Conservation (phyloP, 2,888 invertebrate species). For the Euzophera pinguis region DNA sequence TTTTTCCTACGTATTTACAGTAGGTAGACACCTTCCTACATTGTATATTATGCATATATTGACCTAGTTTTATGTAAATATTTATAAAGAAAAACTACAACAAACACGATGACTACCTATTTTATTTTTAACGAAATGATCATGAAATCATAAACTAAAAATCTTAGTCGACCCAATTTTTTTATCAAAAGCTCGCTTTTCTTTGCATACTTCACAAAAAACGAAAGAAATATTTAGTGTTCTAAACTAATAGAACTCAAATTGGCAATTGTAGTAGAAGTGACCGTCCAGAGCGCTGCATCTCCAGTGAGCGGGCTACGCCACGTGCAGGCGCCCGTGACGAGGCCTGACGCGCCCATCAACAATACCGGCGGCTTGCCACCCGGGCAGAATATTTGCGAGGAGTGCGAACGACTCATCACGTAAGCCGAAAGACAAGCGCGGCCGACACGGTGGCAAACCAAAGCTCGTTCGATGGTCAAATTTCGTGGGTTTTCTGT, state of each 20-base stretch:
- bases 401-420: conserved; percentile 97
- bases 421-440: conserved; percentile 91
- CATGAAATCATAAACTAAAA: background rate
- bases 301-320: conserved; percentile 80
- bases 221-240: background rate
- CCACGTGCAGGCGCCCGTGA: conserved; percentile 88
- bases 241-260: conserved; percentile 31
- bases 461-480: conserved; percentile 56
- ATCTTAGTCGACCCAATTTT: background rate
- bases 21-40: conserved; percentile 1
- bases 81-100: background rate
- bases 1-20: background rate
- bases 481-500: conserved; percentile 69
- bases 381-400: conserved; percentile 96
- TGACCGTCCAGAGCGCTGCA: conserved; percentile 44
- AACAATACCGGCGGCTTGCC: conserved; percentile 87
- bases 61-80: background rate
- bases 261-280: conserved; percentile 57
- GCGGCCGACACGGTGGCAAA: conserved; percentile 83
- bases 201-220: background rate
- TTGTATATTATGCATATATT: conserved; percentile 1
- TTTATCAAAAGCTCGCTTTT: background rate
- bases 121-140: too few relatives aligned
- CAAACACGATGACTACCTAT: background rate
- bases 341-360: conserved; percentile 80